Percentiles rank a stretch among this genome's conserved stretches.
Evolutionary conservation across 1,140 invertebrate genomes (phyloP).

Genomic region (Neodiprion lecontei): DNA sequence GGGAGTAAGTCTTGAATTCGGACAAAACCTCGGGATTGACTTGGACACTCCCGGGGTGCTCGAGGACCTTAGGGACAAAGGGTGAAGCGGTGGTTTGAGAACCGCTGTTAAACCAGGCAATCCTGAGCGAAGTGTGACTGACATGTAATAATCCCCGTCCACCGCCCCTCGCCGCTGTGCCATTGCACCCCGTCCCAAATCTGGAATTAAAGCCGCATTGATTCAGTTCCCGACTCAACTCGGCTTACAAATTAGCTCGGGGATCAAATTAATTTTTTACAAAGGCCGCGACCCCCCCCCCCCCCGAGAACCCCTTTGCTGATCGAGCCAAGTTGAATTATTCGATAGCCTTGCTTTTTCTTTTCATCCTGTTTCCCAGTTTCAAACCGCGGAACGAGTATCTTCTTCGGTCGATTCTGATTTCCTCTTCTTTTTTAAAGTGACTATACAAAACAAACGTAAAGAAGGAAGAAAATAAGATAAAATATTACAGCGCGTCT

Average conservation of each 20-base stretch:
- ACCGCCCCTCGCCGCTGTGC: not conserved
- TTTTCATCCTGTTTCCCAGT: too few species aligned
- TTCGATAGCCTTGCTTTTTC: not conserved
- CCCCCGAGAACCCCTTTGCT: not conserved
- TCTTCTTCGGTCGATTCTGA: too few species aligned
- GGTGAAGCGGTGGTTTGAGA: conserved; percentile 28
- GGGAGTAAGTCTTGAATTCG: too few species aligned
- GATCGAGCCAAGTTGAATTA: conserved; percentile 3
- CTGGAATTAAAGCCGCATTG: conserved; percentile 2
- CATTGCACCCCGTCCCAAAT: not conserved
- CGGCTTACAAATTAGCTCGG: conserved; percentile 11
- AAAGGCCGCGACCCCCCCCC: not conserved
- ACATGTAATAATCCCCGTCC: conserved; percentile 45
- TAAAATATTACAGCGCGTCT: too few species aligned
- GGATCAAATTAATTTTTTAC: conserved; percentile 17
- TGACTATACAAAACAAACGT: too few species aligned
- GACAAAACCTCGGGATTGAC: not conserved
- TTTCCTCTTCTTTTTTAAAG: too few species aligned
- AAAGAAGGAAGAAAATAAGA: too few species aligned
- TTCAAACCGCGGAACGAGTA: too few species aligned
- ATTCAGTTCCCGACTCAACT: conserved; percentile 11
- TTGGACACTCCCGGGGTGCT: conserved; percentile 7
- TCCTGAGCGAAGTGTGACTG: conserved; percentile 44
- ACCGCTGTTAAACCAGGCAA: conserved; percentile 43
- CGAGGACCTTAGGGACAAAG: conserved; percentile 4